Percentiles rank a stretch among this genome's conserved stretches.
Conservation (phyloP, 2,888 invertebrate genomes). For the Acronicta aceris region DNA sequence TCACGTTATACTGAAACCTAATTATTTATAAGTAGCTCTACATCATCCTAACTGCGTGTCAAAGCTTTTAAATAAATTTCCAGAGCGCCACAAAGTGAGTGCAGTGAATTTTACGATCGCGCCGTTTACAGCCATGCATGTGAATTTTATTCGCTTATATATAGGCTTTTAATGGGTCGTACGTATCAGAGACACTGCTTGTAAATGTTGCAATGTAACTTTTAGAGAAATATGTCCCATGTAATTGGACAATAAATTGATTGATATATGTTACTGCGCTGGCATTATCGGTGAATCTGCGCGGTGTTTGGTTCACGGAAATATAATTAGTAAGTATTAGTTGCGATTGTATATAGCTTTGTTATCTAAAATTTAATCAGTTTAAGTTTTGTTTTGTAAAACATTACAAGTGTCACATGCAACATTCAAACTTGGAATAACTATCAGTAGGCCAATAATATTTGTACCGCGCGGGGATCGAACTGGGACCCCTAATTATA, state of each 20-base stretch:
- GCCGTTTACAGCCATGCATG: slow-evolving; percentile 76
- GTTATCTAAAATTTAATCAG: neutral
- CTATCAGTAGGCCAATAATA: no score
- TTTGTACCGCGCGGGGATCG: no score
- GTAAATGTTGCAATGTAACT: slow-evolving; percentile 58
- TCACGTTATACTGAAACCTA: slow-evolving; percentile 28
- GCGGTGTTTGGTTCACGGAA: slow-evolving; percentile 39
- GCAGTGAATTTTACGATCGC: slow-evolving; percentile 81
- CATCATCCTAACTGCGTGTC: slow-evolving; percentile 50
- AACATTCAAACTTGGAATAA: no score
- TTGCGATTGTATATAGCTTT: no score
- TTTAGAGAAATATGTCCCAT: slow-evolving; percentile 53
- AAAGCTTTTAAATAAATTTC: slow-evolving; percentile 71
- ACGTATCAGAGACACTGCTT: slow-evolving; percentile 74
- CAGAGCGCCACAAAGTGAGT: slow-evolving; percentile 78
- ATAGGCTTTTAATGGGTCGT: slow-evolving; percentile 81
- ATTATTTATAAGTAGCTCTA: slow-evolving; percentile 45
- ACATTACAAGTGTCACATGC: no score
- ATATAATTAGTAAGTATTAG: slow-evolving; percentile 10
- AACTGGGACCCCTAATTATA: no score
- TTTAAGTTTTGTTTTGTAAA: slow-evolving; percentile 15
- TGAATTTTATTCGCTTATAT: slow-evolving; percentile 83
- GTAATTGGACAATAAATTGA: slow-evolving; percentile 57
- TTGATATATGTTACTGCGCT: slow-evolving; percentile 52
- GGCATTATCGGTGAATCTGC: slow-evolving; percentile 19